These are phyloP conservation scores for Ernsta delagoae DNA, from an alignment of 2,888 invertebrate genomes.

Conservation along the genomic window DNA sequence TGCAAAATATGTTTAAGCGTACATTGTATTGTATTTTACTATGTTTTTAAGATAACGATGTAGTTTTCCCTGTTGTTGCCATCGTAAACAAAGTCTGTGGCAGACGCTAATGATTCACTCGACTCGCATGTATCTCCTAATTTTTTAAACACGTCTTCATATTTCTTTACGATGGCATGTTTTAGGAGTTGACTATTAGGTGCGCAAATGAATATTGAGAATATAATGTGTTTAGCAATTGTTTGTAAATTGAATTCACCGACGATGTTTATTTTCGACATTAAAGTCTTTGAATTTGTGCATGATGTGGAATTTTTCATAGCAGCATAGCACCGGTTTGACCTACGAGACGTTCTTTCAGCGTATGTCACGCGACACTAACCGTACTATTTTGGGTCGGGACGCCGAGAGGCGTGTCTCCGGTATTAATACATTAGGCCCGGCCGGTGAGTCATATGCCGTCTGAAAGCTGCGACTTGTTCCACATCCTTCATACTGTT, in stretches of 20 bases:
- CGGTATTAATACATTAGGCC: slow-evolving; percentile 76
- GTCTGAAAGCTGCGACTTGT: slow-evolving; percentile 80
- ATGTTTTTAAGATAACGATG: slow-evolving; percentile 43
- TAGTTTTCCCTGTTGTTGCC: slow-evolving; percentile 54
- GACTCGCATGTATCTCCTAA: slow-evolving; percentile 18
- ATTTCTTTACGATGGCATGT: not conserved
- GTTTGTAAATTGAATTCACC: slow-evolving; percentile 1
- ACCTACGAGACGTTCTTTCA: slow-evolving; percentile 60
- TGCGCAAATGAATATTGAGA: not conserved
- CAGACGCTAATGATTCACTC: slow-evolving; percentile 40
- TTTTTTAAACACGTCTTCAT: slow-evolving; percentile 10
- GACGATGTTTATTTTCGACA: too few relatives aligned
- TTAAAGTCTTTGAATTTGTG: not conserved
- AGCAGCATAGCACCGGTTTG: slow-evolving; percentile 38
- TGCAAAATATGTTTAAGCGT: not conserved
- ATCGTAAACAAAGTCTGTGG: slow-evolving; percentile 62
- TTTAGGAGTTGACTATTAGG: not conserved
- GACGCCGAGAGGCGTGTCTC: slow-evolving; percentile 82
- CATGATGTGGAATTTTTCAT: slow-evolving; percentile 5
- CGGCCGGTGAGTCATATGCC: slow-evolving; percentile 73
- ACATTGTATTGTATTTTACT: not conserved
- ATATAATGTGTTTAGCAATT: not conserved
- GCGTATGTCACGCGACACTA: slow-evolving; percentile 77
- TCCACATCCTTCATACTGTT: slow-evolving; percentile 78
- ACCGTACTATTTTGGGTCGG: slow-evolving; percentile 74